Evolutionary conservation across 2,888 invertebrate genomes (phyloP).

Genomic region (Cephus spinipes): DNA sequence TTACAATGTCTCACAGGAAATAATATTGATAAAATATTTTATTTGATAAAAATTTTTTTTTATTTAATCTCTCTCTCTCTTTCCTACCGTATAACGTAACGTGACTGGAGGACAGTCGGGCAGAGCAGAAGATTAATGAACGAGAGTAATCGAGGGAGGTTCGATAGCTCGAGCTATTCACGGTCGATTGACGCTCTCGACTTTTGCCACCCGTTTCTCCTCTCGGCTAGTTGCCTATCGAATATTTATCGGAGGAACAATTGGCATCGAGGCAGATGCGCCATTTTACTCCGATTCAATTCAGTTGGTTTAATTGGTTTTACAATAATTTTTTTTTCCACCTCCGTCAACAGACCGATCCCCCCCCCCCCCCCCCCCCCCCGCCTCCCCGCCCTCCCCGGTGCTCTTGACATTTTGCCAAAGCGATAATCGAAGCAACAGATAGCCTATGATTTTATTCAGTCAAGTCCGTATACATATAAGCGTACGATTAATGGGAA

Average conservation of each 20-base stretch:
- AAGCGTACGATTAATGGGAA: not conserved
- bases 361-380: too few species aligned
- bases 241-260: not conserved
- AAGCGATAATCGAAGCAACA: constrained; percentile 26
- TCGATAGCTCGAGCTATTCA: not conserved
- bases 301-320: not conserved
- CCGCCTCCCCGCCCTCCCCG: fast-evolving
- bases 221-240: not conserved
- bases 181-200: not conserved
- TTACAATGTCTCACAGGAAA: not conserved
- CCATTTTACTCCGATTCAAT: not conserved
- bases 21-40: not conserved
- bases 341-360: not conserved
- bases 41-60: not conserved
- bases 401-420: constrained; percentile 31
- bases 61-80: too few species aligned
- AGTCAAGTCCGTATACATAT: not conserved
- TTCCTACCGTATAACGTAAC: not conserved
- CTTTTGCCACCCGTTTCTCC: not conserved
- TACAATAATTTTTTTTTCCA: not conserved
- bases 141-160: not conserved
- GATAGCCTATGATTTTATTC: constrained; percentile 34
- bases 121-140: not conserved
- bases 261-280: not conserved
- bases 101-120: not conserved